A percentile compares a stretch with the other conserved stretches of the same genome.
Evolutionary conservation across 2,888 invertebrate genomes (phyloP).

Genomic region (Pseudococcus jackbeardsleyi): DNA sequence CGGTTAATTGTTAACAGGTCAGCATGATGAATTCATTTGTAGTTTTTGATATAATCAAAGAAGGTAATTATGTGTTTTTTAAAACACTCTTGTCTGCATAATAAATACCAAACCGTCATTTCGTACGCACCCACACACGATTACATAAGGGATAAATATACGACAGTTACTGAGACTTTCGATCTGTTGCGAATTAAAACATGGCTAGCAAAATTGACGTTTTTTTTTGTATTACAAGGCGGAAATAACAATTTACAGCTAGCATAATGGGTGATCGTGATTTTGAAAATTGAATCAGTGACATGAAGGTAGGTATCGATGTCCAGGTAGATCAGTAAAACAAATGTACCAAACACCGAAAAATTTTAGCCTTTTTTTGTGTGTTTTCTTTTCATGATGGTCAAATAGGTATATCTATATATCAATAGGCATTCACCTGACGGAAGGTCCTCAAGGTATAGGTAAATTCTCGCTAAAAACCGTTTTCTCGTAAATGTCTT

Average conservation of each 20-base stretch:
- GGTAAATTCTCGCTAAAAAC: too few species aligned
- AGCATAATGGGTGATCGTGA: neutral
- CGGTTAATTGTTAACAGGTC: conserved; percentile 26
- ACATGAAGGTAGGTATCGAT: neutral
- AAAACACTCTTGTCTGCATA: conserved; percentile 21
- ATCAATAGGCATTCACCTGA: too few species aligned
- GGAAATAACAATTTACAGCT: conserved; percentile 2
- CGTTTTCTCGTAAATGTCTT: too few species aligned
- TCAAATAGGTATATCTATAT: too few species aligned
- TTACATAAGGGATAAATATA: conserved; percentile 48
- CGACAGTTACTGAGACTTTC: conserved; percentile 16
- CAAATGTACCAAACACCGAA: neutral
- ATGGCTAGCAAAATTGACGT: neutral
- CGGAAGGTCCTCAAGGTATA: too few species aligned
- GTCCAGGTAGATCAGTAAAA: neutral
- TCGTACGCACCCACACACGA: neutral
- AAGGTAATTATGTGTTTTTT: conserved; percentile 33
- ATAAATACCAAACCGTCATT: neutral
- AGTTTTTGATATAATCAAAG: conserved; percentile 26
- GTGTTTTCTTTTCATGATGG: too few species aligned
- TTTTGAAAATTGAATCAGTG: conserved; percentile 12
- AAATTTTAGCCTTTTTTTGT: too few species aligned
- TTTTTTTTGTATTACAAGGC: neutral
- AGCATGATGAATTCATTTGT: conserved; percentile 32
- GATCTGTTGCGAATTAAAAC: conserved; percentile 29